A percentile compares a stretch with the other conserved stretches of the same genome.
Evolutionary conservation across 2,113 vertebrate genomes (phyloP).

Genomic region (Caranx melampygus): DNA sequence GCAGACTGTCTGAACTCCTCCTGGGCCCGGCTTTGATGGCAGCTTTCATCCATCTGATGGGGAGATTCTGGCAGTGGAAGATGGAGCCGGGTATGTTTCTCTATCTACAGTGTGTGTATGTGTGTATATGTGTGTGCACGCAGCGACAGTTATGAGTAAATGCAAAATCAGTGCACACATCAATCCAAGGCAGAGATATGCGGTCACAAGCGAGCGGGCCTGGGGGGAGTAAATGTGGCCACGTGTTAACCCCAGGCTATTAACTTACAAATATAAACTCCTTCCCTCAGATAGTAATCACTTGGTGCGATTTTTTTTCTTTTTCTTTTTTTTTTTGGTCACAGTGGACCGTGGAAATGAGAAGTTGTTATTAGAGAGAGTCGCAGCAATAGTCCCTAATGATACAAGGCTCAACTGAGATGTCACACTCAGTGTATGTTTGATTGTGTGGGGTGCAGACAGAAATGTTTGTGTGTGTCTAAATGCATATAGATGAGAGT

Average conservation of each 20-base stretch:
- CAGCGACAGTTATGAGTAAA: constrained; percentile 58
- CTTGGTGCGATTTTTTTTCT: constrained; percentile 16
- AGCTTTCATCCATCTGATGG: constrained; percentile 81
- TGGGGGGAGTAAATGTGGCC: constrained; percentile 44
- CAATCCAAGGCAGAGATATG: constrained; percentile 64
- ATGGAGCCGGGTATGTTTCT: constrained; percentile 44
- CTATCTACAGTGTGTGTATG: constrained; percentile 44
- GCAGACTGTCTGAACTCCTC: constrained; percentile 78
- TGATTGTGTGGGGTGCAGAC: constrained; percentile 6
- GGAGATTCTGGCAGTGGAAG: constrained; percentile 71
- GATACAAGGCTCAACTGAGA: constrained; percentile 30
- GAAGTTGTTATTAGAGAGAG: constrained; percentile 42
- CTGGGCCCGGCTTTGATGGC: constrained; percentile 80
- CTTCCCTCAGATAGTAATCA: constrained; percentile 60
- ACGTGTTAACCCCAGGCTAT: constrained; percentile 74
- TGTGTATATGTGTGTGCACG: constrained; percentile 21
- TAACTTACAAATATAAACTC: constrained; percentile 72
- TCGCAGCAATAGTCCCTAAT: constrained; percentile 42
- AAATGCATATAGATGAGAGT: not conserved
- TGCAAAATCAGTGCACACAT: constrained; percentile 72
- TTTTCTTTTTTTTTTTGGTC: constrained; percentile 18
- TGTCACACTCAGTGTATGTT: constrained; percentile 5
- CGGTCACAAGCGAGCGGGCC: constrained; percentile 26
- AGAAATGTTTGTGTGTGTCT: not conserved
- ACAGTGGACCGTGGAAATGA: constrained; percentile 41